These are phyloP conservation scores for Proales similis DNA, from an alignment of 1,140 invertebrate species.

Conservation along the genomic window DNA sequence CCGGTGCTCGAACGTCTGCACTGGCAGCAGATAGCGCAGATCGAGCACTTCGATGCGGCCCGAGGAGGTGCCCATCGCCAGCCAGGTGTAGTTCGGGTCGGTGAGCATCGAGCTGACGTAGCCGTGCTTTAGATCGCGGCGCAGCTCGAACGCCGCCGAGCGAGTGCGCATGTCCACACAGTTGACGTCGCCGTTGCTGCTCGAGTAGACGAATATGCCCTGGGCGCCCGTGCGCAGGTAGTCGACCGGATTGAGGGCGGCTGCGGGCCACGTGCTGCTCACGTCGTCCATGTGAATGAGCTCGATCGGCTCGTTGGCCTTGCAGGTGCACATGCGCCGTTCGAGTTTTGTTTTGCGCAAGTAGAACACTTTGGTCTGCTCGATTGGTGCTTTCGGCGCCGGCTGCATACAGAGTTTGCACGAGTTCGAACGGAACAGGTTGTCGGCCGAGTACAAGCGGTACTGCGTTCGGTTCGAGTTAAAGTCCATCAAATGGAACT, in stretches of 20 bases:
- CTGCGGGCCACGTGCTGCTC: constrained; percentile 7
- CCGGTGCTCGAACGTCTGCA: constrained; percentile 21
- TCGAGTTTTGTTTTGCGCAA: constrained; percentile 1
- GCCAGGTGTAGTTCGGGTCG: constrained; percentile 26
- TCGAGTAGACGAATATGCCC: constrained; percentile 19
- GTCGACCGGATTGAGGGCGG: neutral
- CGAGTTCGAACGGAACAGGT: neutral
- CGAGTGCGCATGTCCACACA: constrained; percentile 9
- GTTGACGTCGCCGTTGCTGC: constrained; percentile 2
- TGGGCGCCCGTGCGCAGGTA: constrained; percentile 5
- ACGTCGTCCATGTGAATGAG: constrained; percentile 16
- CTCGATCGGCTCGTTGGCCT: constrained; percentile 19
- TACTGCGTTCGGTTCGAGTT: neutral
- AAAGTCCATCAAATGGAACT: constrained; percentile 20
- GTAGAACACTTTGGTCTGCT: neutral
- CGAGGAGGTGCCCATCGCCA: constrained; percentile 29
- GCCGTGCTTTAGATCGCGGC: constrained; percentile 12
- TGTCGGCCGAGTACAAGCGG: constrained; percentile 15
- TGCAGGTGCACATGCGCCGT: neutral
- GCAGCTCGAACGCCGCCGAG: constrained; percentile 7
- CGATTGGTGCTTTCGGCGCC: neutral
- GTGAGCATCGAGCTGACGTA: constrained; percentile 20
- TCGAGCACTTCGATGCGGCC: constrained; percentile 18
- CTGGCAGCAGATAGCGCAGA: constrained; percentile 14
- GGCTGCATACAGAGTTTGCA: constrained; percentile 14